Evolutionary conservation across 1,140 invertebrate genomes (phyloP).

Genomic region (Riptortus pedestris): DNA sequence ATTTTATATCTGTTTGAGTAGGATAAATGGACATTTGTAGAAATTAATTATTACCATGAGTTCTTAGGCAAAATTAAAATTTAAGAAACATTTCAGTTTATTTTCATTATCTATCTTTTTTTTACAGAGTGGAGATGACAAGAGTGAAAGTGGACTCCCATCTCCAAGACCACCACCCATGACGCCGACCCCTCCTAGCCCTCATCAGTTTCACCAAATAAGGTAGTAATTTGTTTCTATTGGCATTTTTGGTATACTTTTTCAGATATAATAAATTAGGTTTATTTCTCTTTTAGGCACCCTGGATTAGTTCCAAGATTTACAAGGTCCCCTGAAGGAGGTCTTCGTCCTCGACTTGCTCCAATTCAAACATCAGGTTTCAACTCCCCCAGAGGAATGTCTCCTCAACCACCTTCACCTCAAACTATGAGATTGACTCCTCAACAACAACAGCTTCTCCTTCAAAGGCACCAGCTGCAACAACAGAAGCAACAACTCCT

Average conservation of each 20-base stretch:
- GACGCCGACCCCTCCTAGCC: constrained; percentile 26
- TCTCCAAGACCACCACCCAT: constrained; percentile 20
- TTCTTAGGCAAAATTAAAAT: too few relatives aligned
- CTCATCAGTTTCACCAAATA: constrained; percentile 28
- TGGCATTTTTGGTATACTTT: neutral
- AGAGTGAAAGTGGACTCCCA: constrained; percentile 21
- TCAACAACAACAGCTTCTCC: constrained; percentile 40
- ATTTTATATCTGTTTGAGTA: too few relatives aligned
- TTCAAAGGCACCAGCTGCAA: constrained; percentile 41
- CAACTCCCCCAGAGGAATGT: constrained; percentile 2
- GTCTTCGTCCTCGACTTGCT: constrained; percentile 26
- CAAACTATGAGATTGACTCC: constrained; percentile 32
- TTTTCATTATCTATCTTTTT: too few relatives aligned
- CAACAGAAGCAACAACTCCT: constrained; percentile 41
- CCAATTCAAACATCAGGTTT: constrained; percentile 9
- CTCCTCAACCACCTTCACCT: constrained; percentile 3
- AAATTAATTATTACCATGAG: too few relatives aligned
- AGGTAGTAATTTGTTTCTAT: constrained; percentile 20
- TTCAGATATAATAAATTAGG: neutral
- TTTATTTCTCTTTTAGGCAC: constrained; percentile 30
- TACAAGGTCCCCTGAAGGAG: constrained; percentile 32
- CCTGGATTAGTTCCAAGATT: constrained; percentile 32
- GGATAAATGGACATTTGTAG: too few relatives aligned
- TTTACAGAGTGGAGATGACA: constrained; percentile 25
- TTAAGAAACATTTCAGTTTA: too few relatives aligned